Percentiles rank a stretch among this genome's conserved stretches.
Evolutionary conservation across 1,140 invertebrate genomes (phyloP).

Genomic region (Drosophila albomicans): DNA sequence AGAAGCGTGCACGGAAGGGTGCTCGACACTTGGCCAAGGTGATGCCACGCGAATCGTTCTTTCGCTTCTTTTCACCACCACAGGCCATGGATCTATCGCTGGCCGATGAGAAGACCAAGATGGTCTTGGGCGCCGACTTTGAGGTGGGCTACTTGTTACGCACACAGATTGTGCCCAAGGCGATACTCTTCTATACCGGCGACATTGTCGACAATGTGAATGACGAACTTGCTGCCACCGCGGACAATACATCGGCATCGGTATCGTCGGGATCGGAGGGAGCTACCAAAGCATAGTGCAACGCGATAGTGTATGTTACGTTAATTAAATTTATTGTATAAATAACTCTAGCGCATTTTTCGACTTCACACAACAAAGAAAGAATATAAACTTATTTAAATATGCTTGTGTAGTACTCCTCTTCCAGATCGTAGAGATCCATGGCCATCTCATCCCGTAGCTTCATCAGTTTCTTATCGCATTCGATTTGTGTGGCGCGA

Average conservation of each 20-base stretch:
- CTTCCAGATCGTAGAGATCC: slow-evolving; percentile 97
- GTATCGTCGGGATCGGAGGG: slow-evolving; percentile 26
- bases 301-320: slow-evolving; percentile 10
- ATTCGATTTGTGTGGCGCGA: slow-evolving; percentile 94
- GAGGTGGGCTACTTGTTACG: slow-evolving; percentile 98
- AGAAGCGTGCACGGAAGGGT: slow-evolving; percentile 98
- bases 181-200: slow-evolving; percentile 96
- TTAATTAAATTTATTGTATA: slow-evolving; percentile 14
- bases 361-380: neutral
- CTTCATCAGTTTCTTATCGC: slow-evolving; percentile 96
- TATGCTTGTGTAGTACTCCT: slow-evolving; percentile 98
- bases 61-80: slow-evolving; percentile 98
- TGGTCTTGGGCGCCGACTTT: slow-evolving; percentile 91
- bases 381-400: slow-evolving; percentile 89
- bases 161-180: slow-evolving; percentile 95
- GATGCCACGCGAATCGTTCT: slow-evolving; percentile 97
- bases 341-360: neutral
- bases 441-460: slow-evolving; percentile 97
- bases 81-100: slow-evolving; percentile 89
- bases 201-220: slow-evolving; percentile 87
- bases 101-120: slow-evolving; percentile 80
- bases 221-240: slow-evolving; percentile 35
- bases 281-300: slow-evolving; percentile 15
- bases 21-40: slow-evolving; percentile 96
- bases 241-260: slow-evolving; percentile 42